These are phyloP conservation scores for Tachycineta bicolor DNA, from an alignment of 2,113 vertebrate genomes.

Conservation along the genomic window DNA sequence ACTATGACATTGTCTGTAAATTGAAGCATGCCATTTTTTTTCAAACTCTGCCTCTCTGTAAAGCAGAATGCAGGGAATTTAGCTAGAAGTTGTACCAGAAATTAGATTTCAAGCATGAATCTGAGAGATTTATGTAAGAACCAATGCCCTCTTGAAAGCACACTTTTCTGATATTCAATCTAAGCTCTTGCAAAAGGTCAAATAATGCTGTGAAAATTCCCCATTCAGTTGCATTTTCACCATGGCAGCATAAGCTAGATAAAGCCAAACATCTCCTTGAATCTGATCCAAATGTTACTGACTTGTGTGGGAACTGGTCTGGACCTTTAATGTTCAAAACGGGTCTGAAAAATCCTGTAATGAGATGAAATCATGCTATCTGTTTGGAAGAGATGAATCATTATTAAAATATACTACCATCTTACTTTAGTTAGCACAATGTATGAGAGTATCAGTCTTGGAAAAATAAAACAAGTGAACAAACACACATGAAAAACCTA, in stretches of 20 bases:
- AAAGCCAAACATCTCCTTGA: conserved; percentile 18
- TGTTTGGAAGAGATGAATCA: not conserved
- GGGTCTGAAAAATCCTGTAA: not conserved
- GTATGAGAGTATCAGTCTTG: not conserved
- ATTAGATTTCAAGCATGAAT: not conserved
- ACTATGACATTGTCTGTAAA: not conserved
- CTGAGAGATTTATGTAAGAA: not conserved
- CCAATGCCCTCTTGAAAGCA: not conserved
- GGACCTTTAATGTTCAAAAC: conserved; percentile 12
- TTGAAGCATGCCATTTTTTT: not conserved
- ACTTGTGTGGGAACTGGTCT: conserved; percentile 6
- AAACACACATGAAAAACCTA: not conserved
- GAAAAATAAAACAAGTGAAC: not conserved
- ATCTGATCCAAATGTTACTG: not conserved
- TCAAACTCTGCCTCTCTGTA: not conserved
- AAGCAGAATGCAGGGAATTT: not conserved
- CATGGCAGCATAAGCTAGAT: not conserved
- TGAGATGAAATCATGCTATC: not conserved
- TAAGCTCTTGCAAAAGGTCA: conserved; percentile 29
- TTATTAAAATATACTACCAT: not conserved
- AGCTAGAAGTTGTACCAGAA: not conserved
- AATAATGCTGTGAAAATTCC: conserved; percentile 11
- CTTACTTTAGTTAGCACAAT: not conserved
- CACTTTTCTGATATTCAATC: not conserved
- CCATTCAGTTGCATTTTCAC: not conserved